A percentile compares a stretch with the other conserved stretches of the same genome.
Conservation (phyloP, 37 sponge, comb jelly and placozoan species). For the Halisarca cf. caerulea region DNA sequence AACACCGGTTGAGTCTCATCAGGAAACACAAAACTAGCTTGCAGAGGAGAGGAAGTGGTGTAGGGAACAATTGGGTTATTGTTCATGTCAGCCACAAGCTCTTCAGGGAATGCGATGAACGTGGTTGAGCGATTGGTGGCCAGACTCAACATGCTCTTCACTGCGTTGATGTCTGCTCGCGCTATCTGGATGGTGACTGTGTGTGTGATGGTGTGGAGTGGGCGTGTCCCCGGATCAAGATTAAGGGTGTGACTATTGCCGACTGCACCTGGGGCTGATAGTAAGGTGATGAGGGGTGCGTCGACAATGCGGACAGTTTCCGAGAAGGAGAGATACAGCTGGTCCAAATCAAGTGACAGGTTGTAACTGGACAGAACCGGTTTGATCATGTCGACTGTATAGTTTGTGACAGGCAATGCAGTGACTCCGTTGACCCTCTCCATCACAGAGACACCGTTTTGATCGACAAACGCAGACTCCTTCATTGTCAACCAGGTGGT, state of each 20-base stretch:
- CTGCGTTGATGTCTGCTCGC: slow-evolving; percentile 69
- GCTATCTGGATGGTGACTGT: slow-evolving; percentile 60
- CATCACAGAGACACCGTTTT: slow-evolving; percentile 56
- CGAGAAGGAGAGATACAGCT: slow-evolving; percentile 69
- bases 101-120: slow-evolving; percentile 49
- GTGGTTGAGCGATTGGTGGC: slow-evolving; percentile 65
- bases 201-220: slow-evolving; percentile 50
- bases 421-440: slow-evolving; percentile 56
- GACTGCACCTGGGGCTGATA: slow-evolving; percentile 38
- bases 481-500: slow-evolving; percentile 73
- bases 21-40: slow-evolving; percentile 35
- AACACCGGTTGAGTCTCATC: slow-evolving; percentile 59
- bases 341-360: slow-evolving; percentile 57
- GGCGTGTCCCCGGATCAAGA: slow-evolving; percentile 32
- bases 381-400: slow-evolving; percentile 38
- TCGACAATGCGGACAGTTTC: slow-evolving; percentile 82
- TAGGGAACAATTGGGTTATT: slow-evolving; percentile 56
- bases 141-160: slow-evolving; percentile 62
- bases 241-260: slow-evolving; percentile 31
- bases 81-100: slow-evolving; percentile 69
- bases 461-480: slow-evolving; percentile 49
- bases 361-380: slow-evolving; percentile 57
- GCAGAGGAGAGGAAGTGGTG: slow-evolving; percentile 36
- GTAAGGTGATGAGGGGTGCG: slow-evolving; percentile 50
- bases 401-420: slow-evolving; percentile 51